These are phyloP conservation scores for Muscicapa adusta DNA, from an alignment of 2,113 vertebrate genomes.

Conservation along the genomic window DNA sequence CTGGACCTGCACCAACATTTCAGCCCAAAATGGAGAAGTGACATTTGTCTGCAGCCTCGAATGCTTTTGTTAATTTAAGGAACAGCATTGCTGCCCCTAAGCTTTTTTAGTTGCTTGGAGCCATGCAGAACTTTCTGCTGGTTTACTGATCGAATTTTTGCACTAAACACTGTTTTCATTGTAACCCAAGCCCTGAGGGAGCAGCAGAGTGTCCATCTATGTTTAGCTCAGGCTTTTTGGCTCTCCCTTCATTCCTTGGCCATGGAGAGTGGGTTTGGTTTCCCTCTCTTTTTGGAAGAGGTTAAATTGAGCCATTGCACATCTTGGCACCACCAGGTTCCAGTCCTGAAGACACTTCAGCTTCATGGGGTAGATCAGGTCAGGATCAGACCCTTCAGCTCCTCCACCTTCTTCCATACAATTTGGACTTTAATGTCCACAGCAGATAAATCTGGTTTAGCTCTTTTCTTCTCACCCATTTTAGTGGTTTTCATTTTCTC, in stretches of 20 bases:
- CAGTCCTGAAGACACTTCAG: neutral
- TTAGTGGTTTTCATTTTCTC: neutral
- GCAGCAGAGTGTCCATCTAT: neutral
- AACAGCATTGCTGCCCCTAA: neutral
- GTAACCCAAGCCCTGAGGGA: neutral
- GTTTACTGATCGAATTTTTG: neutral
- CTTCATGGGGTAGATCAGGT: neutral
- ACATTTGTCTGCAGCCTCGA: neutral
- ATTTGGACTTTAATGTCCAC: neutral
- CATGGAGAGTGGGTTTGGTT: neutral
- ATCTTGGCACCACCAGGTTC: neutral
- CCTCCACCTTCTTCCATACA: neutral
- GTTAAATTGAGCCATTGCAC: neutral
- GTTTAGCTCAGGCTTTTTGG: constrained; percentile 34
- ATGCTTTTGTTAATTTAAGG: constrained; percentile 2
- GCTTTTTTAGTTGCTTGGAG: neutral
- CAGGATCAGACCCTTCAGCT: neutral
- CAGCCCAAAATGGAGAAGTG: neutral
- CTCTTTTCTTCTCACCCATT: neutral
- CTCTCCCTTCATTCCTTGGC: neutral
- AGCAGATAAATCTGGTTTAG: neutral
- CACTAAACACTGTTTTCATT: neutral
- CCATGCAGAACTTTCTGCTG: neutral
- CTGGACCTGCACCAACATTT: constrained; percentile 23
- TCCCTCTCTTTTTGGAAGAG: neutral